phyloP scores from a whole-genome alignment of 64 coral and sea anemone species.

The Montipora cactus region DNA sequence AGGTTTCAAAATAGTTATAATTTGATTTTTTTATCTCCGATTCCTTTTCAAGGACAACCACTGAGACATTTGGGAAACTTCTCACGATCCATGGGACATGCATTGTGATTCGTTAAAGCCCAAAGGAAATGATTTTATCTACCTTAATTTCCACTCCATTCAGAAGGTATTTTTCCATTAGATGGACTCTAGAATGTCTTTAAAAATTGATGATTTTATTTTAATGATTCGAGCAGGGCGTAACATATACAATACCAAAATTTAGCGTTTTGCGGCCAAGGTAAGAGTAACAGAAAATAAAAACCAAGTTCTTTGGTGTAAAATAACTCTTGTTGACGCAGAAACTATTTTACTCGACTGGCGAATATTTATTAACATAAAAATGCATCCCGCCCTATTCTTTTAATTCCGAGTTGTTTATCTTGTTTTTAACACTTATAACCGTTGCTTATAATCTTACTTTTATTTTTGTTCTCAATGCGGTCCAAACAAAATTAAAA shows the following conservation, averaged over 20 bases:
- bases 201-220: conserved; percentile 52
- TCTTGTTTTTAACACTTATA: not conserved
- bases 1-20: conserved; percentile 55
- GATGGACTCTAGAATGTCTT: conserved; percentile 16
- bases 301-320: not conserved
- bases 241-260: not conserved
- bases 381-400: not conserved
- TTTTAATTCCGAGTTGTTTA: not conserved
- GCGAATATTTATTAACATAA: not conserved
- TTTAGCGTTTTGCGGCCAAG: not conserved
- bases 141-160: conserved; percentile 44
- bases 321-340: not conserved
- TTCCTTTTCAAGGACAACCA: conserved; percentile 50
- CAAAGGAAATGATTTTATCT: conserved; percentile 49
- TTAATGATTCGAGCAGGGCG: conserved; percentile 30
- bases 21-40: conserved; percentile 45
- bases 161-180: conserved; percentile 45
- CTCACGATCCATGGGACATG: conserved; percentile 9
- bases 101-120: conserved; percentile 40
- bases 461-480: not conserved
- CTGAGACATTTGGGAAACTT: conserved; percentile 41
- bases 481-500: not conserved
- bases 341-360: not conserved
- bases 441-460: conserved; percentile 17
- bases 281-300: not conserved